Conservation (phyloP, 2,113 vertebrate species). For the Hepsetus odoe region DNA sequence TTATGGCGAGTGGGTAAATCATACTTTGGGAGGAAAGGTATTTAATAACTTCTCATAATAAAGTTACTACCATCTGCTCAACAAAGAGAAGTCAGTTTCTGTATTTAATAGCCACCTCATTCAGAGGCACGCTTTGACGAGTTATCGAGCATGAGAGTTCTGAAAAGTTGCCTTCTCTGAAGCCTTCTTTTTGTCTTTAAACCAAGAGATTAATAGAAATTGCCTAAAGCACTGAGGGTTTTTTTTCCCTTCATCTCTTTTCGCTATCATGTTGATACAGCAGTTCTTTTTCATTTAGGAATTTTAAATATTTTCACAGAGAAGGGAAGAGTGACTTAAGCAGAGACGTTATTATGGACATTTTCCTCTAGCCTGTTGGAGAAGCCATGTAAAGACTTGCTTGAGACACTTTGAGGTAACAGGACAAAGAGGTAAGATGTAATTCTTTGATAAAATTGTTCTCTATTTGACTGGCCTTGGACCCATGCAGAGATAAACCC, state of each 20-base stretch:
- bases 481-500: not conserved
- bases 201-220: slow-evolving; percentile 58
- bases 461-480: not conserved
- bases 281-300: slow-evolving; percentile 51
- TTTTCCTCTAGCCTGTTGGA: not conserved
- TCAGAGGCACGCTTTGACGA: slow-evolving; percentile 32
- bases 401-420: slow-evolving; percentile 2
- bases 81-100: slow-evolving; percentile 11
- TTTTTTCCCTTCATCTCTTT: slow-evolving; percentile 54
- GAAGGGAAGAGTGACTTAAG: slow-evolving; percentile 60
- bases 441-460: slow-evolving; percentile 24
- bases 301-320: slow-evolving; percentile 60
- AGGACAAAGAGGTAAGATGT: not conserved
- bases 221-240: slow-evolving; percentile 43
- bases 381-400: not conserved
- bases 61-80: not conserved
- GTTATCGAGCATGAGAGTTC: slow-evolving; percentile 6
- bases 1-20: not conserved
- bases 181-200: slow-evolving; percentile 16
- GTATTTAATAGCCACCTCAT: not conserved
- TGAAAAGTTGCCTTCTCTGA: slow-evolving; percentile 16
- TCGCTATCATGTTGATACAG: slow-evolving; percentile 55
- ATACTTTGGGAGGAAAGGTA: not conserved
- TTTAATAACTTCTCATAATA: slow-evolving; percentile 1
- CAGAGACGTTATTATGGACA: slow-evolving; percentile 41